Conservation (phyloP, 2,797 vertebrate genomes). For the Falco cherrug region DNA sequence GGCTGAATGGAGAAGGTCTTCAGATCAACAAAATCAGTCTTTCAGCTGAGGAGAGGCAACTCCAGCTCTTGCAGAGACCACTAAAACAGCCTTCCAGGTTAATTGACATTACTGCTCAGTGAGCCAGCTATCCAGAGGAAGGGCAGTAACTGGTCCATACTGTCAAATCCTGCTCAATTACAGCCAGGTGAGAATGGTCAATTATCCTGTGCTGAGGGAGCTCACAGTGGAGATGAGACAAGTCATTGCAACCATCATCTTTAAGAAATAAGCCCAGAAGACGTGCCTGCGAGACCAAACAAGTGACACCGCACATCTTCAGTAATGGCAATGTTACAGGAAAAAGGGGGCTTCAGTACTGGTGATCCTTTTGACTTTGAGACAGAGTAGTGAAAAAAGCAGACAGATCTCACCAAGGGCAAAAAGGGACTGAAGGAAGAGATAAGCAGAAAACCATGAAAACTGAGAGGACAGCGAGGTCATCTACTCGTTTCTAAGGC, state of each 20-base stretch:
- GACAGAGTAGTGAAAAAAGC: neutral
- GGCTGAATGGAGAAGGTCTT: neutral
- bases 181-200: neutral
- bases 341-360: neutral
- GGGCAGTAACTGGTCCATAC: neutral
- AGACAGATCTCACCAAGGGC: neutral
- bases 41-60: neutral
- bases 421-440: neutral
- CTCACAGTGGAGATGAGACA: neutral
- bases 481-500: neutral
- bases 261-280: neutral
- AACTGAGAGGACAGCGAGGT: neutral
- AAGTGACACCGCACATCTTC: neutral
- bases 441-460: neutral
- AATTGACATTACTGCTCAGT: neutral
- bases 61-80: neutral
- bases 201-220: neutral
- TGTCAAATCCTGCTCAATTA: neutral
- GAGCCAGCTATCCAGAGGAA: neutral
- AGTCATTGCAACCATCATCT: neutral
- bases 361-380: neutral
- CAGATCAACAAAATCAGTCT: neutral
- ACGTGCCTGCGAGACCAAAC: neutral
- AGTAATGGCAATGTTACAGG: neutral
- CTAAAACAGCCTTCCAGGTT: neutral